A percentile compares a stretch with the other conserved stretches of the same genome.
These are phyloP conservation scores for Sebastes minor DNA, from an alignment of 2,797 vertebrate genomes.

Conservation along the genomic window DNA sequence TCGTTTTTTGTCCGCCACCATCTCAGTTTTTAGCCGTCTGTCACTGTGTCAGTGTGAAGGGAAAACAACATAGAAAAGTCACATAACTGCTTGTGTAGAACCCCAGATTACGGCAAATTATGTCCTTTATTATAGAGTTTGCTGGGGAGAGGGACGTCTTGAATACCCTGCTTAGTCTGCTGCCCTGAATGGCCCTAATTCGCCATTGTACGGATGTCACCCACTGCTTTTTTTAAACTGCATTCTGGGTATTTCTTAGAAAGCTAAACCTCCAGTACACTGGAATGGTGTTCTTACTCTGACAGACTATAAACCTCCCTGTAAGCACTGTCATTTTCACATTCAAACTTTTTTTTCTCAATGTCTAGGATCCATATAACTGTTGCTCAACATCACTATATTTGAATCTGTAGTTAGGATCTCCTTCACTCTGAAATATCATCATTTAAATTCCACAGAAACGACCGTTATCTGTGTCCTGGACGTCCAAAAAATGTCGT, in stretches of 20 bases:
- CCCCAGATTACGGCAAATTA: no score
- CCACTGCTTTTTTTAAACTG: neutral
- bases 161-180: no score
- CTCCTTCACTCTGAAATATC: neutral
- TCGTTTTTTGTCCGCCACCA: no score
- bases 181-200: no score
- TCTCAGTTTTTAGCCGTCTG: no score
- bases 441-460: neutral
- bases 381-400: neutral
- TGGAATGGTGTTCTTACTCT: neutral
- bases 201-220: no score
- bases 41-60: no score
- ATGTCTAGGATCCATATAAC: neutral
- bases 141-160: no score
- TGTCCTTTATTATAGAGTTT: no score
- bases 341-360: neutral
- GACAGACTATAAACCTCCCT: neutral
- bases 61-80: no score
- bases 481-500: neutral
- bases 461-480: neutral
- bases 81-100: no score
- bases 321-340: neutral
- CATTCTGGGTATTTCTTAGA: neutral
- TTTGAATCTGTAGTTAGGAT: slow-evolving; percentile 5
- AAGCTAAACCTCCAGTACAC: neutral